Base-by-base conservation (phyloP, 2,888 invertebrate genomes). In the Acronicta leporina region DNA sequence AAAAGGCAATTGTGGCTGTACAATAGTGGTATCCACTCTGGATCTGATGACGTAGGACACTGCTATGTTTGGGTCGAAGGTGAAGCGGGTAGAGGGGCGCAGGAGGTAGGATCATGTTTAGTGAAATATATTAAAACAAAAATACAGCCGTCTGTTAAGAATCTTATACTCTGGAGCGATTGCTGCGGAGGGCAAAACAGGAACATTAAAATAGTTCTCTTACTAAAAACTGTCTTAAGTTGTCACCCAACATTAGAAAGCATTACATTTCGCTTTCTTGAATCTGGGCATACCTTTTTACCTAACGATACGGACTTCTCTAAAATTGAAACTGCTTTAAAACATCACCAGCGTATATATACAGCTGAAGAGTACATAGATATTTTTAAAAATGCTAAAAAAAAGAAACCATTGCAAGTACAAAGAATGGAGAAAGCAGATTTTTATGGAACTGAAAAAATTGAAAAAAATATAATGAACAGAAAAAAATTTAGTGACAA, bases 391-490 rank as follows among this genome's bases (percentile, higher is more conserved):
- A 46, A 13, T 1, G 49, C 20, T 46, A 60, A 46, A 42, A 51
- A 35, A 49, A 61, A 25, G 25, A 61, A 61, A 35, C 61, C 50
- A n/a, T 25, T 61, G 13, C 14, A 46, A 50, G 46, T 61, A 5
- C 11, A 15, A 10, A 49, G 45, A 48, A 61, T 55, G 46, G 33
- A 51, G 10, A 61, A 55, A 13, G 14, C 13, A 15, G 48, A 61
- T 35, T 54, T 61, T 45, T 50, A 46, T 30, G 13, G 54, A 3
- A 50, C 27, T 27, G 33, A 43, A 47, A 51, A 55, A 30, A 42
- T 61, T 15, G 35, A 47, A 51, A 55, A 20, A 55, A 61, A 56
- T 43, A 54, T 44, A 14, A 41, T 46, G 6, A 61, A 61, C 45
- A 54, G 61, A 55, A 61, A 55, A 61, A 44, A 43, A 25, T 15